Conservation (phyloP, 2,888 invertebrate genomes). For the Fabriciana adippe region DNA sequence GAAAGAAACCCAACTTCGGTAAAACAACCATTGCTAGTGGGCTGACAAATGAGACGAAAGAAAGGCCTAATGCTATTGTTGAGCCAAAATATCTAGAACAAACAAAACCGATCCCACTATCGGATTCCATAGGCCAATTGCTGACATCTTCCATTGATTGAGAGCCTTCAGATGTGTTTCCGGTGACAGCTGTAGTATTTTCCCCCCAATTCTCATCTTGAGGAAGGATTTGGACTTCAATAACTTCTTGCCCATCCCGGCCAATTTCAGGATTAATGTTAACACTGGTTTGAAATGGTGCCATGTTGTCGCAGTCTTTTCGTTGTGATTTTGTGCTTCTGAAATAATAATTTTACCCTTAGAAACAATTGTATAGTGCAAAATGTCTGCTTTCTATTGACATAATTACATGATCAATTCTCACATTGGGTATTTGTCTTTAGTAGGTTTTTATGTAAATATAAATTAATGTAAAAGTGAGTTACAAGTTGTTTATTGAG, state of each 20-base stretch:
- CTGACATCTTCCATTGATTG: constrained; percentile 96
- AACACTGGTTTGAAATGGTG: constrained; percentile 93
- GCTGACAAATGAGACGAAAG: constrained; percentile 92
- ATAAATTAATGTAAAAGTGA: no score
- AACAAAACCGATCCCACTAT: constrained; percentile 86
- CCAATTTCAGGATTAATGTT: constrained; percentile 90
- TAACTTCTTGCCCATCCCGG: constrained; percentile 93
- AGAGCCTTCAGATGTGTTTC: constrained; percentile 97
- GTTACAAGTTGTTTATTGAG: no score
- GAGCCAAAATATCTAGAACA: constrained; percentile 93
- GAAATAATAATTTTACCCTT: constrained; percentile 43
- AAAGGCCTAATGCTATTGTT: constrained; percentile 89
- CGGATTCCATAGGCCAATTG: constrained; percentile 90
- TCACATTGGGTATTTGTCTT: no score
- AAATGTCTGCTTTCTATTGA: no score
- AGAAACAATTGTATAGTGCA: no score
- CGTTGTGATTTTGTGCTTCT: constrained; percentile 86
- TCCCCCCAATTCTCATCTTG: constrained; percentile 99
- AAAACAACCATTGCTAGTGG: constrained; percentile 97
- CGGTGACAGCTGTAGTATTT: constrained; percentile 97
- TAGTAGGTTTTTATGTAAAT: no score
- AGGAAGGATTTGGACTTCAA: constrained; percentile 97
- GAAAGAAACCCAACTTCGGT: constrained; percentile 94
- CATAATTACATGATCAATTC: no score
- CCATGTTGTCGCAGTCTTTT: constrained; percentile 87